These are phyloP conservation scores for Aquatica leii DNA, from an alignment of 2,888 invertebrate species.

Conservation along the genomic window DNA sequence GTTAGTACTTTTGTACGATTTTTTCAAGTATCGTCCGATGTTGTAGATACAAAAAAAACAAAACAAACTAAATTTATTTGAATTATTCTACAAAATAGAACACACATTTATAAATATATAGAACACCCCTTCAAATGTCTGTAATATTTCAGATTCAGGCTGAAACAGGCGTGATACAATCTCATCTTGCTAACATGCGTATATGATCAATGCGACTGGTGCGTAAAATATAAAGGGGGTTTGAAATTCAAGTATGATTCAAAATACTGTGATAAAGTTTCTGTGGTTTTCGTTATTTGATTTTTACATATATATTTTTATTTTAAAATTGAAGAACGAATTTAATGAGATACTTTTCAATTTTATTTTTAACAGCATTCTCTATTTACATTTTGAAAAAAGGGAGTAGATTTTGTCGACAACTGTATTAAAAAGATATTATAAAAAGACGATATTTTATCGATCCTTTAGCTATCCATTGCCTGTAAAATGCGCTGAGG, in stretches of 20 bases:
- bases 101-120: constrained; percentile 47
- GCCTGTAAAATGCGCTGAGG: constrained; percentile 27
- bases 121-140: constrained; percentile 45
- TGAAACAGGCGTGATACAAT: constrained; percentile 50
- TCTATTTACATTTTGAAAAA: constrained; percentile 6
- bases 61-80: too few relatives aligned
- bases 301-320: background rate
- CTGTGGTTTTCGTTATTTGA: background rate
- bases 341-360: constrained; percentile 7
- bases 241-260: constrained; percentile 29
- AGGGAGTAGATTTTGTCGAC: constrained; percentile 1
- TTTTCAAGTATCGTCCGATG: too few relatives aligned
- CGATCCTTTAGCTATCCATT: constrained; percentile 20
- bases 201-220: constrained; percentile 49
- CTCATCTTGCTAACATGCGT: constrained; percentile 51
- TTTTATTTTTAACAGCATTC: background rate
- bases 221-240: constrained; percentile 39
- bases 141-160: constrained; percentile 51
- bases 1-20: too few relatives aligned
- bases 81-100: too few relatives aligned
- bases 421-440: constrained; percentile 10
- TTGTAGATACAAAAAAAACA: too few relatives aligned
- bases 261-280: constrained; percentile 27
- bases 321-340: background rate
- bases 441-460: constrained; percentile 10